Base-by-base conservation (phyloP, 2,797 vertebrate genomes). In the Eleutherodactylus coqui region DNA sequence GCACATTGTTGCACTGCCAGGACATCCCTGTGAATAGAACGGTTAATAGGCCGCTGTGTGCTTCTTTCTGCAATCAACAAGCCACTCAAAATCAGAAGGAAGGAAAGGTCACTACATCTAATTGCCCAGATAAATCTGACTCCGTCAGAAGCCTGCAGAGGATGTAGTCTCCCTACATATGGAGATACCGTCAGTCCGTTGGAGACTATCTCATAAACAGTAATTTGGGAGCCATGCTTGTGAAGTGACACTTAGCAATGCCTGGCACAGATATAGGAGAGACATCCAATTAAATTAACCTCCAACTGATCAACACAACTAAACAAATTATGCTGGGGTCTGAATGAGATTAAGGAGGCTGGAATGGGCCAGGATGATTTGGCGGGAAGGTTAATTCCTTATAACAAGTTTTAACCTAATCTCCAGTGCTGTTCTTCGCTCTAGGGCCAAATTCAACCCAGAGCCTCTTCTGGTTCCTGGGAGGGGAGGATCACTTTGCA, bases 281-380 rank as follows among this genome's bases (percentile, higher is more conserved):
- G 82, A 85, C 88, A 91, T 91, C 92, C 93, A 93, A 94, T 91
- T 91, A 92, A 93, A 94, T 95, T 94, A 93, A 93, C 94, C 92
- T 92, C 90, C 91, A 89, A 82, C 91, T 90, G 93, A 92, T 92
- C 90, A 89, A 93, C 89, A 88, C 91, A 91, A 90, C 93, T 93
- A 92, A 92, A 91, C 89, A 92, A 92, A 93, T 95, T 93, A 94
- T 85, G 88, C 90, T 62, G 60, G 85, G 89, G 89, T 89, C 92
- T 69, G 86, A 92, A 91, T 55, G 32, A 92, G 92, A 93, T 94
- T 90, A 93, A 90, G 90, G 90, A 89, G 89, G 90, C 85, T 53
- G 41, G 90, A 62, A 41, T 88, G 84, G 91, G 89, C 91, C 80
- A 87, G 78, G 90, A 89, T 91, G 89, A 24, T 89, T 90, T 69